phyloP scores from a whole-genome alignment of 1,140 invertebrate genomes.

The Drosophila fuyamai region DNA sequence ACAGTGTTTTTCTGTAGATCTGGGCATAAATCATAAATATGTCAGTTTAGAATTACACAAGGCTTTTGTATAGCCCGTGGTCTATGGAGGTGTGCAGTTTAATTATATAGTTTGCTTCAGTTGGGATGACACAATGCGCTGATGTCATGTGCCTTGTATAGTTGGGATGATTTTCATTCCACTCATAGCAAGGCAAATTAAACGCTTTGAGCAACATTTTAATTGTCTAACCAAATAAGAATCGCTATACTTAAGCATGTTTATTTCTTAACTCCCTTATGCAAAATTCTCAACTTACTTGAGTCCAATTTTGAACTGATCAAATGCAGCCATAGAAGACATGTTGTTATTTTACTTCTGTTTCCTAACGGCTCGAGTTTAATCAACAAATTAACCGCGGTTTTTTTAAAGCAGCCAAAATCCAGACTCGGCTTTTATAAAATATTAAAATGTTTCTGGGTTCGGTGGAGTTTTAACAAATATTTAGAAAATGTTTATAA shows the following conservation, averaged over 20 bases:
- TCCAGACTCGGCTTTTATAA: conserved; percentile 10
- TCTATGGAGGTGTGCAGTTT: conserved; percentile 32
- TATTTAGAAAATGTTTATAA: conserved; percentile 38
- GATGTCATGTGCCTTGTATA: conserved; percentile 39
- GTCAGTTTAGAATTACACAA: conserved; percentile 10
- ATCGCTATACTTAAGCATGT: not conserved
- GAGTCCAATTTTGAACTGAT: conserved; percentile 82
- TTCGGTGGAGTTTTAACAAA: conserved; percentile 14
- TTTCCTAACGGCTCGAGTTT: conserved; percentile 15
- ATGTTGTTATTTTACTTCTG: conserved; percentile 51
- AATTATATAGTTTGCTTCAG: conserved; percentile 33
- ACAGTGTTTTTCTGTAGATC: not conserved
- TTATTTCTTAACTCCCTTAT: not conserved
- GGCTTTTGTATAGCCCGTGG: not conserved
- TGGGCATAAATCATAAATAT: conserved; percentile 14
- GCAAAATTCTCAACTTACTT: conserved; percentile 61
- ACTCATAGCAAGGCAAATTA: conserved; percentile 16
- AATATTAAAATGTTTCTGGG: conserved; percentile 1
- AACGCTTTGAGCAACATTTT: not conserved
- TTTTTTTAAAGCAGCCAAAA: not conserved
- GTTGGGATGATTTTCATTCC: conserved; percentile 38
- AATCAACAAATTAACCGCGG: conserved; percentile 20
- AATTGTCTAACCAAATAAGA: not conserved
- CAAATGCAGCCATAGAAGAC: conserved; percentile 80
- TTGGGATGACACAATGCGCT: conserved; percentile 45